These are phyloP conservation scores for Leptinotarsa juncta DNA, from an alignment of 2,888 invertebrate species.

Conservation along the genomic window DNA sequence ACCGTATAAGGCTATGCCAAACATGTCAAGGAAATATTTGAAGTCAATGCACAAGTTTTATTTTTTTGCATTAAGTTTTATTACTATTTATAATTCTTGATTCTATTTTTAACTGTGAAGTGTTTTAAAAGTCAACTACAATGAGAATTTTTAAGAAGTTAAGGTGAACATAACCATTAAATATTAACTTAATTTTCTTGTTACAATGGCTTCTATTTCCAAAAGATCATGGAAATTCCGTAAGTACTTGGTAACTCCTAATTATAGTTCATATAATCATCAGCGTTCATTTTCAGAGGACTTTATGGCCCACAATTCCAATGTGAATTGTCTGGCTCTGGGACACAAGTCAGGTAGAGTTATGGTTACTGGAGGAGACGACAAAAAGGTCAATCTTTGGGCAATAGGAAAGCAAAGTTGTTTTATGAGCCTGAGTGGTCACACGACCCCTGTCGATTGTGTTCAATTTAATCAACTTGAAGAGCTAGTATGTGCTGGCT, in stretches of 20 bases:
- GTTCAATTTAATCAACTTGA: slow-evolving; percentile 95
- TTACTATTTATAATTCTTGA: slow-evolving; percentile 47
- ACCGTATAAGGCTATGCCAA: slow-evolving; percentile 56
- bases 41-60: slow-evolving; percentile 43
- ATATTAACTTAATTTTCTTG: slow-evolving; percentile 35
- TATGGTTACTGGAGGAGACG: slow-evolving; percentile 94
- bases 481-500: slow-evolving; percentile 94
- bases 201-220: slow-evolving; percentile 61
- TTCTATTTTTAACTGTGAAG: slow-evolving; percentile 49
- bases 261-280: background rate
- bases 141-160: slow-evolving; percentile 58
- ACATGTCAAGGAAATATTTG: slow-evolving; percentile 58
- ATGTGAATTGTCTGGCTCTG: slow-evolving; percentile 88
- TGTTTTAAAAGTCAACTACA: slow-evolving; percentile 42
- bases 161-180: slow-evolving; percentile 54
- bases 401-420: slow-evolving; percentile 95
- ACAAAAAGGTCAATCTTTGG: slow-evolving; percentile 97
- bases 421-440: slow-evolving; percentile 95
- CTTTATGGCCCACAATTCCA: slow-evolving; percentile 87
- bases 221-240: slow-evolving; percentile 87
- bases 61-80: slow-evolving; percentile 42
- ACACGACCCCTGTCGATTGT: slow-evolving; percentile 93
- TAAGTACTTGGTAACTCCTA: slow-evolving; percentile 67
- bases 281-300: slow-evolving; percentile 75
- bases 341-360: slow-evolving; percentile 93